These are phyloP conservation scores for Zygothrica quintamaculata DNA, from an alignment of 2,888 invertebrate genomes.

Conservation along the genomic window DNA sequence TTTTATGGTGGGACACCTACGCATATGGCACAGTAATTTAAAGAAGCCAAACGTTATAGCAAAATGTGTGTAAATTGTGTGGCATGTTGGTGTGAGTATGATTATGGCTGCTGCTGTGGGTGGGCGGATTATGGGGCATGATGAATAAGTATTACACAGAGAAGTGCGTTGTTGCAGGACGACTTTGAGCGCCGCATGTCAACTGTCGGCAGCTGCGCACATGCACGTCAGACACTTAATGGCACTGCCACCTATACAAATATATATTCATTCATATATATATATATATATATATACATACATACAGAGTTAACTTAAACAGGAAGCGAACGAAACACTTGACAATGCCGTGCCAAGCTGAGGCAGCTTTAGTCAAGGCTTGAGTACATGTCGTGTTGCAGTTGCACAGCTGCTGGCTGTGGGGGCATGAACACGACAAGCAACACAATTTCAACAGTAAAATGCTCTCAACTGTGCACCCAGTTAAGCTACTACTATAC, in stretches of 20 bases:
- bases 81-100: constrained; percentile 14
- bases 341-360: constrained; percentile 51
- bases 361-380: constrained; percentile 59
- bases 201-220: constrained; percentile 73
- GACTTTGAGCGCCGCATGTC: constrained; percentile 66
- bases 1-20: constrained; percentile 55
- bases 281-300: neutral
- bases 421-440: constrained; percentile 25
- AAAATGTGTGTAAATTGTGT: constrained; percentile 5
- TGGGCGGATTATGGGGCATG: constrained; percentile 35
- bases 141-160: constrained; percentile 46
- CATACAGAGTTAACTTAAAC: constrained; percentile 20
- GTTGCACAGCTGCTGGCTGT: constrained; percentile 22
- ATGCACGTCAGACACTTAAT: constrained; percentile 74
- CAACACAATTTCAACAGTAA: constrained; percentile 32
- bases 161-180: constrained; percentile 45
- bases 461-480: constrained; percentile 41
- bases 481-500: constrained; percentile 28
- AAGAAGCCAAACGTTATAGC: constrained; percentile 52
- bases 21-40: constrained; percentile 54
- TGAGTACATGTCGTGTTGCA: constrained; percentile 57
- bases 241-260: constrained; percentile 46
- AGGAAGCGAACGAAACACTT: constrained; percentile 69
- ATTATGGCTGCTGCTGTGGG: too few relatives aligned
- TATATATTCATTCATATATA: constrained; percentile 9